A percentile compares a stretch with the other conserved stretches of the same genome.
These are phyloP conservation scores for Aleiodes leptofemur DNA, from an alignment of 2,888 invertebrate species.

Conservation along the genomic window DNA sequence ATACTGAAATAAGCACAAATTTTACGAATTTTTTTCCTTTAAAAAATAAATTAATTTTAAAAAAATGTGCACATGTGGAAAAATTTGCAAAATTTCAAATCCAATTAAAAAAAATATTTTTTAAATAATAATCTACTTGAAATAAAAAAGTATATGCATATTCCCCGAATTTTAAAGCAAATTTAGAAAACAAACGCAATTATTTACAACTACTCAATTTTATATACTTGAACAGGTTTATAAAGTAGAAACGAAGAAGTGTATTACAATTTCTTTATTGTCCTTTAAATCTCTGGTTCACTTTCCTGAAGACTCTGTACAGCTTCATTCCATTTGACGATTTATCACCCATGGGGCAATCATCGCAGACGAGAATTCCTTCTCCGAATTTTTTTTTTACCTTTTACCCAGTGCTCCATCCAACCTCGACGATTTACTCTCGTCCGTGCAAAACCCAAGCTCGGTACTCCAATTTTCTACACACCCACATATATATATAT, in stretches of 20 bases:
- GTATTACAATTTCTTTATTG: constrained; percentile 9
- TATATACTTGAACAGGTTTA: constrained; percentile 1
- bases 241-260: constrained; percentile 12
- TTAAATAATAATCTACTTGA: no score
- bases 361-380: constrained; percentile 34
- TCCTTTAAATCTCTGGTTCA: constrained; percentile 28
- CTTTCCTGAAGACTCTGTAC: constrained; percentile 19
- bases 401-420: constrained; percentile 17
- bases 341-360: constrained; percentile 35
- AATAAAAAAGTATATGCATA: no score
- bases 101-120: no score
- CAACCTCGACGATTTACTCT: constrained; percentile 45
- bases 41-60: no score
- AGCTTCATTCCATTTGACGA: constrained; percentile 26
- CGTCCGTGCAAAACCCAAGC: constrained; percentile 38
- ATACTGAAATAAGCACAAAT: no score
- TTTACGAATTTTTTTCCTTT: not conserved
- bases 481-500: constrained; percentile 13
- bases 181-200: not conserved
- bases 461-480: constrained; percentile 35
- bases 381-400: not conserved
- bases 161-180: no score
- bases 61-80: no score
- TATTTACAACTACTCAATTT: not conserved
- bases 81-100: no score